Base-by-base conservation (phyloP, 2,888 invertebrate species). In the Ornithoptera alexandrae region DNA sequence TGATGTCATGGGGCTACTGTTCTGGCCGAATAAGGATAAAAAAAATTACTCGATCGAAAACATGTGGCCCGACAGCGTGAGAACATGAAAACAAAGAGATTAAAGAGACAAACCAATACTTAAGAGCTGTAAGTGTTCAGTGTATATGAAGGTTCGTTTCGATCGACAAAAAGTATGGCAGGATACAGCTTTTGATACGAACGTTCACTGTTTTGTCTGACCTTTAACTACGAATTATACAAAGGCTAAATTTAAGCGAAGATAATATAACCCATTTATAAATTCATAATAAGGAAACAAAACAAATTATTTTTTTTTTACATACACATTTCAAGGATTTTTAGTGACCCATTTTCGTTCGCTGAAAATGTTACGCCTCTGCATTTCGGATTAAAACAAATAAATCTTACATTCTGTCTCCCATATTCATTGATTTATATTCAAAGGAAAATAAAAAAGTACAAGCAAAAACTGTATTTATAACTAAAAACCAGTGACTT, bases 11-110 rank as follows among this genome's bases (percentile, higher is more conserved):
- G 71, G 74, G 74, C 73, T 74, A 78, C 76, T 73, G 73, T 74
- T 79, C 77, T 81, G 77, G 77, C 79, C 76, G 79, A 84, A 85
- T 81, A 85, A 84, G 82, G 83, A 85, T 79, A 88, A 88, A 90
- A 86, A 85, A 86, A 79, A 81, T 46, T 2, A 4, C 83, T 85
- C 87, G 84, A 82, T 85, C 85, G 85, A 86, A 86, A 89, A 89
- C 91, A 91, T 91, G 86, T 91, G 92, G 89, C 81, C 72, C 73
- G 65, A 76, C 79, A 83, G 84, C 91, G 91, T 92, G 91, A 89
- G 92, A 92, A 91, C 83, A 82, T 85, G 83, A 84, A 85, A 85
- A 82, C 75, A 84, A 82, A 83, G 76, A 78, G 83, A 86, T 83
- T 84, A 83, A 82, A 83, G 78, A 82, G 75, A 86, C 84, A 86